Base-by-base conservation (phyloP, 1,140 invertebrate genomes). In the Lucilia cuprina region DNA sequence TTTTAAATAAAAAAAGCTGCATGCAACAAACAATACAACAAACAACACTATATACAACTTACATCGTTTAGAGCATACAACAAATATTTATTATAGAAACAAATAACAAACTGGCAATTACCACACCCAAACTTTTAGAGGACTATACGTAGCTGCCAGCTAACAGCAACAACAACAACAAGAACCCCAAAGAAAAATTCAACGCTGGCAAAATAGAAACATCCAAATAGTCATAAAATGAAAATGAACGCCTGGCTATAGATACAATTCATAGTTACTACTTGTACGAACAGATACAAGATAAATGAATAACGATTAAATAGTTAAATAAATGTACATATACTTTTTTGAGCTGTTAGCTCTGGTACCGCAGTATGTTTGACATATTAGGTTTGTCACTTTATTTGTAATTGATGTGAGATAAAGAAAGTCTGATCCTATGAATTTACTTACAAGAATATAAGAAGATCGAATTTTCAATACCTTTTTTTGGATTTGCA, bases 231-330 rank as follows among this genome's bases (percentile, higher is more conserved):
- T 80, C 77, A 47, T 49, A 80, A 80, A 25, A 47, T 21, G 77
- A 49, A 77, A 77, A 74, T 74, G 19, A 35, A 77, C 5, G 74
- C 14, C 74, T 77, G 34, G 74, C 70, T 60, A 12, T 25, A 35
- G 74, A 77, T 77, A 77, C 74, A 35, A 25, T 5, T 35, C 30
- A 14, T 77, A 55, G 50, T 55, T 13, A 55, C 50, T 55, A 55
- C 50, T 55, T 13, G 50, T 17, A 55, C 5, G 30, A 77, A 25
- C 34, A 77, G 77, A 80, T 80, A 80, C 77, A 80, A 49, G 77
- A 80, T 80, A 80, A 80, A 80, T 80, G 41, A 50, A 49, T 17
- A 80, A 49, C 77, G 77, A 80, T 80, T 80, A 80, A 80, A 80
- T 80, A 80, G 41, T 80, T 49, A 80, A 80, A 80, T 80, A 80